Percentiles rank a stretch among this genome's conserved stretches.
Conservation (phyloP, 1,140 invertebrate genomes). For the Phthorimaea operculella region DNA sequence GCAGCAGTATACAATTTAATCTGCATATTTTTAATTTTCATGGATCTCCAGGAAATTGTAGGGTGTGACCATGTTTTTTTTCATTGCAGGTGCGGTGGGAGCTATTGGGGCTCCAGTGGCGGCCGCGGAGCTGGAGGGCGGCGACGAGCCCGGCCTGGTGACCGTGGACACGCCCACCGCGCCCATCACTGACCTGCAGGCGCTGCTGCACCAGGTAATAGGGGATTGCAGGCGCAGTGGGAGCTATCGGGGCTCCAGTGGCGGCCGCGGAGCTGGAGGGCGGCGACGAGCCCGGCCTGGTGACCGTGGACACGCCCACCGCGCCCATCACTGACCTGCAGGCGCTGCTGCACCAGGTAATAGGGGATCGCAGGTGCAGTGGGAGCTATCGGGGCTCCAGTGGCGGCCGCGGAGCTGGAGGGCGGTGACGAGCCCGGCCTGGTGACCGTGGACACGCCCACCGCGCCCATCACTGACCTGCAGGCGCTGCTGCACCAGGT, state of each 20-base stretch:
- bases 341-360: conserved; percentile 44
- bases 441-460: conserved; percentile 49
- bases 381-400: conserved; percentile 43
- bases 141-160: conserved; percentile 52
- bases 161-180: conserved; percentile 48
- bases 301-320: conserved; percentile 50
- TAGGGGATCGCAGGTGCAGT: conserved; percentile 33
- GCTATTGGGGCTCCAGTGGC: conserved; percentile 43
- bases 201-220: conserved; percentile 43
- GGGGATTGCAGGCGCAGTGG: conserved; percentile 37
- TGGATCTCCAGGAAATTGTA: no score
- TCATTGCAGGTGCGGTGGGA: no score
- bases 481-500: conserved; percentile 49
- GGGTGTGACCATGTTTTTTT: no score
- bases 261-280: conserved; percentile 53
- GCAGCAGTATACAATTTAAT: background rate
- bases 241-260: conserved; percentile 43
- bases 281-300: conserved; percentile 51
- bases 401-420: conserved; percentile 49
- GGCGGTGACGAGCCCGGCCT: conserved; percentile 54
- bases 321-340: conserved; percentile 42
- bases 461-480: conserved; percentile 42
- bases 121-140: conserved; percentile 51
- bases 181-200: conserved; percentile 41
- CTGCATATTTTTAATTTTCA: background rate